Conservation (phyloP, 2,113 vertebrate species). For the Malurus elegans region DNA sequence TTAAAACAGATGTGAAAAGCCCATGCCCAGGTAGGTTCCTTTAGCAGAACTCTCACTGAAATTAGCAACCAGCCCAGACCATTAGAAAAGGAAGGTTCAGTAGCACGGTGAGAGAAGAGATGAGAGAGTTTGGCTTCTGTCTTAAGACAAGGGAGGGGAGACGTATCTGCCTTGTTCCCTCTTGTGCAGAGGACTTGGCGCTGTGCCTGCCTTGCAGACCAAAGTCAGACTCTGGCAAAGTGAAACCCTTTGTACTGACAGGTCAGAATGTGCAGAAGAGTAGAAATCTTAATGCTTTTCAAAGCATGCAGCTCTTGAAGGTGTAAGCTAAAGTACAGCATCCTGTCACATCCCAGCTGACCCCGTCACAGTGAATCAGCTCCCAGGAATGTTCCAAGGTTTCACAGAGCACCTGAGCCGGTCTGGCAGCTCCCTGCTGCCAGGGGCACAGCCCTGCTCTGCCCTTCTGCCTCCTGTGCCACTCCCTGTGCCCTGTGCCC, state of each 20-base stretch:
- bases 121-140: not conserved
- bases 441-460: not conserved
- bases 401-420: not conserved
- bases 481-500: not conserved
- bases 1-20: not conserved
- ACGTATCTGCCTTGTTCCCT: accelerated
- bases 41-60: not conserved
- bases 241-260: not conserved
- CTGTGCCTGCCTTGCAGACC: not conserved
- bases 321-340: not conserved
- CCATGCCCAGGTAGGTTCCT: not conserved
- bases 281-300: not conserved
- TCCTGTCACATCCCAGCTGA: not conserved
- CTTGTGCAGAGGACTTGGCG: not conserved
- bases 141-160: not conserved
- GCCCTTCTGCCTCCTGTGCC: accelerated
- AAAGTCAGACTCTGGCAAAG: not conserved
- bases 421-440: not conserved
- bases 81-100: not conserved
- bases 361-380: not conserved
- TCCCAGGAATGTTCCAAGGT: not conserved
- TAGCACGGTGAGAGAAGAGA: not conserved
- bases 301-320: not conserved
- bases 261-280: not conserved
- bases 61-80: not conserved